Evolutionary conservation across 2,113 vertebrate species (phyloP).

Genomic region (Coracopsis vasa): DNA sequence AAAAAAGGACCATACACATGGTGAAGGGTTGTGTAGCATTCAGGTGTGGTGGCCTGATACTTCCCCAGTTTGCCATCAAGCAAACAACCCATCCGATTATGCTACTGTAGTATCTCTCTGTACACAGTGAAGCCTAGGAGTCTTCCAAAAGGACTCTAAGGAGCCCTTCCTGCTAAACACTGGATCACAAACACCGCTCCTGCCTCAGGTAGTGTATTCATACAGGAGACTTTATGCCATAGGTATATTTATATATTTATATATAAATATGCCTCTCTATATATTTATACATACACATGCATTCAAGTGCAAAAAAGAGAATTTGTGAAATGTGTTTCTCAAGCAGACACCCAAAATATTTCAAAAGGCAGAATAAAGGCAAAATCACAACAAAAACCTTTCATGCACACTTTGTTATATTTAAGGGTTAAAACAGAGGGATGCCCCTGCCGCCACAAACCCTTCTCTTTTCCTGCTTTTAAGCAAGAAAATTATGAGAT

Average conservation of each 20-base stretch:
- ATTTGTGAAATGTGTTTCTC: not conserved
- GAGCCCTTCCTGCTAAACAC: not conserved
- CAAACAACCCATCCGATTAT: fast-evolving
- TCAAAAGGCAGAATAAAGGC: not conserved
- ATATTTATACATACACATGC: not conserved
- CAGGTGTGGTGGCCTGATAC: not conserved
- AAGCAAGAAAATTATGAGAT: not conserved
- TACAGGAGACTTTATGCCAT: not conserved
- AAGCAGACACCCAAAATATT: not conserved
- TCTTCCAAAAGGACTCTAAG: not conserved
- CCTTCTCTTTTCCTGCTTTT: not conserved
- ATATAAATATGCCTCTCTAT: not conserved
- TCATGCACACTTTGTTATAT: not conserved
- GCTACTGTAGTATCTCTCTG: not conserved
- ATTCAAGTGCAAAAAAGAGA: not conserved
- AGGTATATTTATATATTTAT: not conserved
- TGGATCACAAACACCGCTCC: not conserved
- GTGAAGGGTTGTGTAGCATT: not conserved
- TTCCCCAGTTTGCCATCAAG: not conserved
- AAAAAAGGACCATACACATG: not conserved
- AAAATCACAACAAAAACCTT: not conserved
- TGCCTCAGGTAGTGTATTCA: not conserved
- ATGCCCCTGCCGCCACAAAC: not conserved
- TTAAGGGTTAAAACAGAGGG: not conserved
- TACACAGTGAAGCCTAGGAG: not conserved